A percentile compares a stretch with the other conserved stretches of the same genome.
Evolutionary conservation across 2,113 vertebrate species (phyloP).

Genomic region (Oncorhynchus tshawytscha): DNA sequence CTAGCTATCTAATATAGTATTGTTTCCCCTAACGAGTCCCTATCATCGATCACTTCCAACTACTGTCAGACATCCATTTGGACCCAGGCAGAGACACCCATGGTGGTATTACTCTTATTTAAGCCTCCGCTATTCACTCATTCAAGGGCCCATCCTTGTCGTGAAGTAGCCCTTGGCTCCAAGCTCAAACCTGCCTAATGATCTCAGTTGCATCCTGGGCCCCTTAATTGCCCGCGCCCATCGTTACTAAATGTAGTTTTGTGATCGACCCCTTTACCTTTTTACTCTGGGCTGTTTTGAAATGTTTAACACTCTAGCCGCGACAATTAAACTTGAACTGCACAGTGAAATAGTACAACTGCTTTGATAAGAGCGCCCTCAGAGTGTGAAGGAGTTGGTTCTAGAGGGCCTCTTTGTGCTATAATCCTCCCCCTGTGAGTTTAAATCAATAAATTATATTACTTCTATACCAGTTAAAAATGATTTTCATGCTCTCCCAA

Average conservation of each 20-base stretch:
- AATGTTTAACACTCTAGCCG: slow-evolving; percentile 30
- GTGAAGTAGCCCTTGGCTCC: slow-evolving; percentile 33
- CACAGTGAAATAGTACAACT: slow-evolving; percentile 23
- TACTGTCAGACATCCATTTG: not conserved
- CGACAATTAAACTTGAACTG: slow-evolving; percentile 33
- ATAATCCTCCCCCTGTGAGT: too few relatives aligned
- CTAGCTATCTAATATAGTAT: not conserved
- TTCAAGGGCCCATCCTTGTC: slow-evolving; percentile 18
- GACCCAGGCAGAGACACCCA: slow-evolving; percentile 14
- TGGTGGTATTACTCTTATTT: not conserved
- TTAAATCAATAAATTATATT: not conserved
- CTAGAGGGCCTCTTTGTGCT: not conserved
- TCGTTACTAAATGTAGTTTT: slow-evolving; percentile 31
- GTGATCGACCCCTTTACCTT: slow-evolving; percentile 38
- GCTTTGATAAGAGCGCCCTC: not conserved
- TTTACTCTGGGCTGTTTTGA: slow-evolving; percentile 29
- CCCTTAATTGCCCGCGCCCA: slow-evolving; percentile 40
- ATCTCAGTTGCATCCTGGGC: slow-evolving; percentile 23
- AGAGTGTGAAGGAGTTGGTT: not conserved
- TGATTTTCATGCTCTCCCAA: not conserved
- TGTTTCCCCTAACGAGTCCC: slow-evolving; percentile 35
- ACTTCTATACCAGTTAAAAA: not conserved
- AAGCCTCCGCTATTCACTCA: not conserved
- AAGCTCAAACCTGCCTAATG: slow-evolving; percentile 37
- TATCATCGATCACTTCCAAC: slow-evolving; percentile 32